Evolutionary conservation across 37 sponge, comb jelly and placozoan species (phyloP).

Genomic region (Petrosia ficiformis): DNA sequence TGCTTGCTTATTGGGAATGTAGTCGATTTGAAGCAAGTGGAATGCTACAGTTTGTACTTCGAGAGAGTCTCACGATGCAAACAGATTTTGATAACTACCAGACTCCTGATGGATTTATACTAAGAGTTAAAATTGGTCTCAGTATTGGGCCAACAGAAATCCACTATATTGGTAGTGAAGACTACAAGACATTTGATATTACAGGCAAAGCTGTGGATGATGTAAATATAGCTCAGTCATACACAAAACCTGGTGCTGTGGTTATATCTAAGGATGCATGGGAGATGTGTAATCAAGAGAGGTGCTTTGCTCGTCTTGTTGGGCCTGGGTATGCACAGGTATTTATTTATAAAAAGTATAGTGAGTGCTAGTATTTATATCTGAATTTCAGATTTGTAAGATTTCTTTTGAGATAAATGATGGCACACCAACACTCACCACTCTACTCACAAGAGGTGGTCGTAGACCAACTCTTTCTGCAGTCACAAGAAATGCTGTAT

Average conservation of each 20-base stretch:
- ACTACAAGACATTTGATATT: constrained; percentile 66
- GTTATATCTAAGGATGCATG: constrained; percentile 73
- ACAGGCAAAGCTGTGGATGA: constrained; percentile 85
- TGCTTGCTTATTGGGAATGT: constrained; percentile 84
- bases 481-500: too few relatives aligned
- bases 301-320: not conserved
- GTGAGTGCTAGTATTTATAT: too few relatives aligned
- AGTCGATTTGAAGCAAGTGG: constrained; percentile 42
- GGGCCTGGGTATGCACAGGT: not conserved
- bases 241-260: constrained; percentile 69
- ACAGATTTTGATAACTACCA: constrained; percentile 70
- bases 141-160: constrained; percentile 67
- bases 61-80: constrained; percentile 72
- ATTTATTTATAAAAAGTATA: not conserved
- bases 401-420: too few relatives aligned
- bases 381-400: too few relatives aligned
- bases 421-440: too few relatives aligned
- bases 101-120: constrained; percentile 45
- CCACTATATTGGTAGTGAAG: constrained; percentile 62
- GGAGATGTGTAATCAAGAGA: constrained; percentile 41
- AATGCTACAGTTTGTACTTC: constrained; percentile 46
- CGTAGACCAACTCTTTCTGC: too few relatives aligned
- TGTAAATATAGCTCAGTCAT: constrained; percentile 78
- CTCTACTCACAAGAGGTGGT: too few relatives aligned
- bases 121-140: constrained; percentile 77